Evolutionary conservation across 2,113 vertebrate species (phyloP), one percentile per base, ranked within the genome.

Genomic region (Jacana jacana): DNA sequence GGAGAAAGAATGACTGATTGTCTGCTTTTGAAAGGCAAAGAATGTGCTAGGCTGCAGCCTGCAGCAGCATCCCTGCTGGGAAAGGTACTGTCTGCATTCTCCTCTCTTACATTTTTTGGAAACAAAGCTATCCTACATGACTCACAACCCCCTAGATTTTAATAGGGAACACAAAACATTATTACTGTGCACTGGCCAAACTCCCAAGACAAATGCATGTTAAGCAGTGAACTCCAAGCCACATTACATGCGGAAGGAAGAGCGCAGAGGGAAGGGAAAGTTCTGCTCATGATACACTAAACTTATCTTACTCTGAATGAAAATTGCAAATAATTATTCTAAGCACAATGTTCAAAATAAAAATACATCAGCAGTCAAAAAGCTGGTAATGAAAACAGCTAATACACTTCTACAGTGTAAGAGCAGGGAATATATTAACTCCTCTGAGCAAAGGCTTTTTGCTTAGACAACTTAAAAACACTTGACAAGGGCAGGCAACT

Each of bases 141-240:
- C 79, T 90, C 92, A 95, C 86, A 94, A 92, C 91, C 12, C 44
- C 46, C 66, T 22, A 86, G 88, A 85, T 92, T 97, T 97, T 97
- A 98, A 97, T 88, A 96, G 89, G 89, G 84, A 92, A 91, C 91
- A 97, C 94, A 97, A 97, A 97, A 96, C 87, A 81, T 73, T 70
- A 44, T 89, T 60, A 68, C 92, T 77, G 89, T 55, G 30, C 2
- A 3, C 91, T 97, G 97, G 97, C 78, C 88, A 49, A 10, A 89
- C 81, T 98, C 87, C 91, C 89, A 95, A 94, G 81, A 84, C 49
- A 97, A 93, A 92, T 89, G 91, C n/a, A 90, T 86, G 89, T 85
- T 91, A 83, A 81, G 96, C 85, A 91, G 66, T 4, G 10, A 95
- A 91, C 70, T 94, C 91, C 70, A 96, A 91, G 66, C 42, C 40